Evolutionary conservation across 2,797 vertebrate species (phyloP), one percentile per base, ranked within the genome.

Genomic region (Tragelaphus oryx): DNA sequence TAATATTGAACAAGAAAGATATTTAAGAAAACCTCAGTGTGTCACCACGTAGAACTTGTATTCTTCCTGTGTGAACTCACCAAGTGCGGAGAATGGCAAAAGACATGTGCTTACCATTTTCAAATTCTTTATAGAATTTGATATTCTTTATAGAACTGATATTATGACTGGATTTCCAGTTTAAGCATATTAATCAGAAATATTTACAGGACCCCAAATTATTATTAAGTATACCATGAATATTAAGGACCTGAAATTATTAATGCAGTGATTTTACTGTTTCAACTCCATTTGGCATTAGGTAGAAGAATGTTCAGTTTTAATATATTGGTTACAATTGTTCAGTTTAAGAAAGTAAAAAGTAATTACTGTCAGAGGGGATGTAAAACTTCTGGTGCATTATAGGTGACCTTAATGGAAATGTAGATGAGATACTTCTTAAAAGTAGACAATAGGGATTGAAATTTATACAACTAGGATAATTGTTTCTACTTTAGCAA

Each of bases 1-100:
- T 95, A 2, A 76, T 93, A 95, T 90, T 85, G 84, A 97, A 88
- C 30, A 96, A 85, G 30, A 93, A 87, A 46, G 95, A 82, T 89
- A 93, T 95, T 93, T 91, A 90, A 92, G 55, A 95, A 96, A 93
- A 9, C 59, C 62, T 48, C 44, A 92, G 14, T 91, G 8, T 94
- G 44, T 93, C 82, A 78, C 83, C 76, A 84, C 14, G 62, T 54
- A 84, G 48, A 92, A 96, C 50, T 86, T 93, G 79, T 75, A 82
- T 86, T 88, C 16, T 95, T 95, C 17, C 17, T 60, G 1, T 60
- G 68, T 75, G 76, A 95, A 97, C 9, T 89, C 33, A 54, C 22
- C 22, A 94, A 80, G 82, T 84, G 18, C 2, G 74, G 26, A 91
- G 8, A 28, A 57, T 8, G n/a, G 20, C n/a, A 91, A 90, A 93